Evolutionary conservation across 2,797 vertebrate species (phyloP).

Genomic region (Smutsia temminckii): DNA sequence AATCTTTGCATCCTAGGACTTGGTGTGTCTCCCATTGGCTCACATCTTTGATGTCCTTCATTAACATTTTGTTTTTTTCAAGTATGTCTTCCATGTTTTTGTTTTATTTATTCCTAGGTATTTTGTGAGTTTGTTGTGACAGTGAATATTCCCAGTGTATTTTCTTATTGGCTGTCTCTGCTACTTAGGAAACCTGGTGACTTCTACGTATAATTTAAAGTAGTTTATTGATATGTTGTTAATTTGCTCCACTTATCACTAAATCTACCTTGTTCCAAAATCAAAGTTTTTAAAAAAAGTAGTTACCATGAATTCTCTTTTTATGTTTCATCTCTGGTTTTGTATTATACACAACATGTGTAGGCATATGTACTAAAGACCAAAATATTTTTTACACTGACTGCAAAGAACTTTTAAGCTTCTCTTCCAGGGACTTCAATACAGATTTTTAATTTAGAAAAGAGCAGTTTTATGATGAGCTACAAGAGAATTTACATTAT

Average conservation of each 20-base stretch:
- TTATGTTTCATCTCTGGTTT: neutral
- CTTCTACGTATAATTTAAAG: neutral
- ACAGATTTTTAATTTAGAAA: neutral
- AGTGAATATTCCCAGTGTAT: neutral
- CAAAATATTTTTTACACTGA: neutral
- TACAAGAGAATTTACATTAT: constrained; percentile 1
- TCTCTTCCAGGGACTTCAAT: neutral
- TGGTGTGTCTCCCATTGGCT: neutral
- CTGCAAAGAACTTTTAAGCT: neutral
- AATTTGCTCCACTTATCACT: neutral
- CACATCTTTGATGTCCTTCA: neutral
- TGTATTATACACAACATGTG: neutral
- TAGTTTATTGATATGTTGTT: neutral
- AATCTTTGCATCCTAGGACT: neutral
- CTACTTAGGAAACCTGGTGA: neutral
- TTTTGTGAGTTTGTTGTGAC: neutral
- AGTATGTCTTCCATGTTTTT: neutral
- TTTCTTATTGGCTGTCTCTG: neutral
- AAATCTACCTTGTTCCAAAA: neutral
- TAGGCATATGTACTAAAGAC: neutral
- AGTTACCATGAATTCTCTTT: neutral
- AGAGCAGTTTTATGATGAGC: neutral
- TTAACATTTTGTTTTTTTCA: neutral
- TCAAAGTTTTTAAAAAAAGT: neutral
- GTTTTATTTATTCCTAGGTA: neutral